Percentiles rank a stretch among this genome's conserved stretches.
Evolutionary conservation across 1,140 invertebrate genomes (phyloP).

Genomic region (Dreissena rostriformis): DNA sequence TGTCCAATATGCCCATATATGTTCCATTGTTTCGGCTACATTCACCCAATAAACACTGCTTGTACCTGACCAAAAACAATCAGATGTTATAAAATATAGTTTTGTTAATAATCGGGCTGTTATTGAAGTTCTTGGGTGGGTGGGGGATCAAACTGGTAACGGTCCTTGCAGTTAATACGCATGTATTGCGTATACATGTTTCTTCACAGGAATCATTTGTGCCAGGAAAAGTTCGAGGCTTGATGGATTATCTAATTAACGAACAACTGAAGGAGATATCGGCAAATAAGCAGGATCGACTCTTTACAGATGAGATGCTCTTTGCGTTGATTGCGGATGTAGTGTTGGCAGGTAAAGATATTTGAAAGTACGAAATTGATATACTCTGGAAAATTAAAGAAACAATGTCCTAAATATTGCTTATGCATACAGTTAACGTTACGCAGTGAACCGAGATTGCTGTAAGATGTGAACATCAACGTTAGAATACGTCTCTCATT

Average conservation of each 20-base stretch:
- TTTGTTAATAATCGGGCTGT: too few species aligned
- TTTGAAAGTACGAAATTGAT: neutral
- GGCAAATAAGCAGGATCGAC: neutral
- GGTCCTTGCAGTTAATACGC: too few species aligned
- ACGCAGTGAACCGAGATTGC: neutral
- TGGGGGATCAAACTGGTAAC: too few species aligned
- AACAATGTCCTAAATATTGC: too few species aligned
- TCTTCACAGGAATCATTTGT: neutral
- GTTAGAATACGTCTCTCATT: neutral
- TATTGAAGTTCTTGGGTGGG: too few species aligned
- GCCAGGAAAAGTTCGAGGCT: neutral
- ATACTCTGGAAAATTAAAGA: too few species aligned
- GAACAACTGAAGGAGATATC: neutral
- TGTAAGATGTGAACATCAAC: neutral
- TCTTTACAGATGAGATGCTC: conserved; percentile 19
- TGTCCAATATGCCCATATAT: too few species aligned
- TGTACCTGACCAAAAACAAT: too few species aligned
- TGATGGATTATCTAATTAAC: conserved; percentile 8
- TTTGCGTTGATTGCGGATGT: neutral
- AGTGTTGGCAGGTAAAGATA: conserved; percentile 9
- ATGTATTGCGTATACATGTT: neutral
- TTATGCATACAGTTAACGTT: too few species aligned
- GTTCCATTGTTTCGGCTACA: too few species aligned
- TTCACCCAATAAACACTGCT: too few species aligned
- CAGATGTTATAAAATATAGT: too few species aligned